These are phyloP conservation scores for Catamblyrhynchus diadema DNA, from an alignment of 2,797 vertebrate species.

Conservation along the genomic window DNA sequence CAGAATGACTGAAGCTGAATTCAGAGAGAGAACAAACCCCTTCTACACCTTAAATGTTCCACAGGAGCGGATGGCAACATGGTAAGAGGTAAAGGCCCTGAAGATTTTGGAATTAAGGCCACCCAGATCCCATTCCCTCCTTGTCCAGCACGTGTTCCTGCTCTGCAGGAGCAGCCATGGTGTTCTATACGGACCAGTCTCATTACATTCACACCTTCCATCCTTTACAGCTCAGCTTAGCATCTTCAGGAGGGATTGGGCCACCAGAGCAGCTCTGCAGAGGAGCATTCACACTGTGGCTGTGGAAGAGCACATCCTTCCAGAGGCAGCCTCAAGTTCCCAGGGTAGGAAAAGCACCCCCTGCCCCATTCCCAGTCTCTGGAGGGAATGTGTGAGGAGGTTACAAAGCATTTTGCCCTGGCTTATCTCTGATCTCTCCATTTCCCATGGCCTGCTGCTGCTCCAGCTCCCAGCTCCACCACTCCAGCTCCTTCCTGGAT, in stretches of 20 bases:
- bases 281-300: background rate
- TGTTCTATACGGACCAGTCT: background rate
- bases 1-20: background rate
- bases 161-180: background rate
- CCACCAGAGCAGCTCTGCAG: background rate
- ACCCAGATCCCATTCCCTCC: background rate
- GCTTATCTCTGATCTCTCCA: conserved; percentile 40
- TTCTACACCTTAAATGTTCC: background rate
- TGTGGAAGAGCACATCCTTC: background rate
- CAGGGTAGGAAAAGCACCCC: background rate
- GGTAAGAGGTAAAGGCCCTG: background rate
- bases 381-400: background rate
- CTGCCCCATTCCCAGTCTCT: background rate
- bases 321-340: background rate
- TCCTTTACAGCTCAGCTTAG: background rate
- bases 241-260: background rate
- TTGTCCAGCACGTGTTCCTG: accelerated
- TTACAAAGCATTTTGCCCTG: background rate
- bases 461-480: background rate
- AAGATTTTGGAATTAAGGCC: background rate
- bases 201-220: background rate
- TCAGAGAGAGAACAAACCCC: background rate
- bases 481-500: background rate
- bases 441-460: conserved; percentile 57
- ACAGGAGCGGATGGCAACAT: background rate